A percentile compares a stretch with the other conserved stretches of the same genome.
Conservation (phyloP, 37 sponge, comb jelly and placozoan species). For the Mnemiopsis leidyi region DNA sequence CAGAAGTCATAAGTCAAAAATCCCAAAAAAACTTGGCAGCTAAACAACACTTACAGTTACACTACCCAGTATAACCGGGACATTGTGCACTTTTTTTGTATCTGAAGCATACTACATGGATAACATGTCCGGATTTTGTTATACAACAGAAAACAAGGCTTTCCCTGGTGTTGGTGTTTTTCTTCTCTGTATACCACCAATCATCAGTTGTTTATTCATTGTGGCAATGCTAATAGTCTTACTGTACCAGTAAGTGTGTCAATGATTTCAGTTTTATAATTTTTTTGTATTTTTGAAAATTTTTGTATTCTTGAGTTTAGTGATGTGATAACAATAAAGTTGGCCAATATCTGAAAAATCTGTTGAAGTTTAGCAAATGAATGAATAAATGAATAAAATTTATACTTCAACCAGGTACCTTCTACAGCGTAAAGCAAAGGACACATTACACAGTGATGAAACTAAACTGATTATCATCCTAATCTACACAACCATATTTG, state of each 20-base stretch:
- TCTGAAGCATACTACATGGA: slow-evolving; percentile 9
- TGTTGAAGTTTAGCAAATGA: too few relatives aligned
- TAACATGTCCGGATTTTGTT: slow-evolving; percentile 1
- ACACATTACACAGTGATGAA: not conserved
- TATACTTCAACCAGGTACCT: not conserved
- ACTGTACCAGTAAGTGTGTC: not conserved
- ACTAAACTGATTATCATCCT: not conserved
- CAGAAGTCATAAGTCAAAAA: too few relatives aligned
- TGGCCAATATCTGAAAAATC: too few relatives aligned
- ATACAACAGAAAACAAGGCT: not conserved
- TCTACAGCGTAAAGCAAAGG: not conserved
- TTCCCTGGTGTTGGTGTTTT: slow-evolving; percentile 4
- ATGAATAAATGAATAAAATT: too few relatives aligned
- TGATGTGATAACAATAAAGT: too few relatives aligned
- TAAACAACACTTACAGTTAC: too few relatives aligned
- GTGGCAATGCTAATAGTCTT: not conserved
- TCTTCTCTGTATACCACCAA: not conserved
- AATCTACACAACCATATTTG: not conserved
- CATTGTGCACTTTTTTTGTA: not conserved
- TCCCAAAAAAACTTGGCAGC: too few relatives aligned
- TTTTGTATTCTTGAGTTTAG: too few relatives aligned
- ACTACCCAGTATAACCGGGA: not conserved
- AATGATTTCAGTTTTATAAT: too few relatives aligned
- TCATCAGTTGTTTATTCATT: not conserved
- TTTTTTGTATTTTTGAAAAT: not conserved